Evolutionary conservation across 1,140 invertebrate genomes (phyloP).

Genomic region (Brachionus rubens): DNA sequence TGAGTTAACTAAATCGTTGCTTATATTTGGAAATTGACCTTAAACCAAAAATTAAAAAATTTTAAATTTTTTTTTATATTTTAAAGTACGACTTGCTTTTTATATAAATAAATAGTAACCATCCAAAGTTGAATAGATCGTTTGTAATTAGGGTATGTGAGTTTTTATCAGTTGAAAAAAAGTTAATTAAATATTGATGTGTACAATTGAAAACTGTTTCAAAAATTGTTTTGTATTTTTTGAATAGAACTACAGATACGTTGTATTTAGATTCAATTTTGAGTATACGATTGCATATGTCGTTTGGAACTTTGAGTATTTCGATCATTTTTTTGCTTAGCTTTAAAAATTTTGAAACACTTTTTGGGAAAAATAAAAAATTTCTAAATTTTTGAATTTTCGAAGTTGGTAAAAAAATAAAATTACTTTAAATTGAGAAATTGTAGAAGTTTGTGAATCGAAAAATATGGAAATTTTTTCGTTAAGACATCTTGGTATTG

Average conservation of each 20-base stretch:
- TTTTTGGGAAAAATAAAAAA: not conserved
- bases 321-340: not conserved
- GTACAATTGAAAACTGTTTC: not conserved
- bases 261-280: slow-evolving; percentile 6
- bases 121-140: not conserved
- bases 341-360: slow-evolving; percentile 1
- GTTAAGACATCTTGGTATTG: not conserved
- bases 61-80: not conserved
- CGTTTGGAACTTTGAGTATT: not conserved
- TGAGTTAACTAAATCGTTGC: slow-evolving; percentile 30
- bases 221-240: slow-evolving; percentile 23
- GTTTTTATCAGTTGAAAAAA: not conserved
- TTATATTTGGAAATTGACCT: slow-evolving; percentile 24
- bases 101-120: slow-evolving; percentile 24
- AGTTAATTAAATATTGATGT: not conserved
- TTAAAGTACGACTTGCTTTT: not conserved
- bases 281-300: not conserved
- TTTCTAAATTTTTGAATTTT: no score
- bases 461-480: slow-evolving; percentile 16
- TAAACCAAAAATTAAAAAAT: not conserved
- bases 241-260: not conserved
- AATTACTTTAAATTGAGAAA: slow-evolving; percentile 11
- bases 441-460: not conserved
- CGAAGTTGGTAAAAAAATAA: no score
- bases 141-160: not conserved